A percentile compares a stretch with the other conserved stretches of the same genome.
Evolutionary conservation across 2,797 vertebrate genomes (phyloP).

Genomic region (Antennarius maculatus): DNA sequence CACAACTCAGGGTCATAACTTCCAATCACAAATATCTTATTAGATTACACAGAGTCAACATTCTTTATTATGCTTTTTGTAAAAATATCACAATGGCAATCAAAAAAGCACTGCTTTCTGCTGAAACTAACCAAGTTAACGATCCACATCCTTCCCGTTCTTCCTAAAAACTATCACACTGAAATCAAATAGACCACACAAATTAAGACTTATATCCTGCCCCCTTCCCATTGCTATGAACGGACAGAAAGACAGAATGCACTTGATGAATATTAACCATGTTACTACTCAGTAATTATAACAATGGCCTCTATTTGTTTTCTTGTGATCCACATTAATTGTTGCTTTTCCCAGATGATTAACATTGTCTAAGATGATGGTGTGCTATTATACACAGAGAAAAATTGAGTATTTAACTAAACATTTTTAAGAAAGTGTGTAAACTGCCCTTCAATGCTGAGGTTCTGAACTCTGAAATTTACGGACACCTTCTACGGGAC

Average conservation of each 20-base stretch:
- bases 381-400: constrained; percentile 6
- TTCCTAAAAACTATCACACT: constrained; percentile 34
- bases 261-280: too few relatives aligned
- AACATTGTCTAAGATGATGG: constrained; percentile 19
- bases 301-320: constrained; percentile 26
- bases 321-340: constrained; percentile 26
- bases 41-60: constrained; percentile 70
- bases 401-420: constrained; percentile 24
- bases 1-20: neutral
- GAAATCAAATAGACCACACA: constrained; percentile 7
- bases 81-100: constrained; percentile 68
- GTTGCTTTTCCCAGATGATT: constrained; percentile 27
- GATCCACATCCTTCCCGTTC: constrained; percentile 29
- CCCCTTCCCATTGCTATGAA: constrained; percentile 8
- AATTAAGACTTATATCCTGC: constrained; percentile 24
- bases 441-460: constrained; percentile 44
- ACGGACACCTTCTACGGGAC: constrained; percentile 27
- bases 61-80: constrained; percentile 65
- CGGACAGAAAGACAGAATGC: too few relatives aligned
- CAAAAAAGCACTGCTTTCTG: constrained; percentile 54
- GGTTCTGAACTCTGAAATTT: constrained; percentile 56
- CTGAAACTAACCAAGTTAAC: constrained; percentile 41
- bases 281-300: too few relatives aligned
- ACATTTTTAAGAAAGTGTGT: constrained; percentile 38
- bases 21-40: constrained; percentile 70